Evolutionary conservation across 2,113 vertebrate genomes (phyloP), one percentile per base, ranked within the genome.

Genomic region (Euleptes europaea): DNA sequence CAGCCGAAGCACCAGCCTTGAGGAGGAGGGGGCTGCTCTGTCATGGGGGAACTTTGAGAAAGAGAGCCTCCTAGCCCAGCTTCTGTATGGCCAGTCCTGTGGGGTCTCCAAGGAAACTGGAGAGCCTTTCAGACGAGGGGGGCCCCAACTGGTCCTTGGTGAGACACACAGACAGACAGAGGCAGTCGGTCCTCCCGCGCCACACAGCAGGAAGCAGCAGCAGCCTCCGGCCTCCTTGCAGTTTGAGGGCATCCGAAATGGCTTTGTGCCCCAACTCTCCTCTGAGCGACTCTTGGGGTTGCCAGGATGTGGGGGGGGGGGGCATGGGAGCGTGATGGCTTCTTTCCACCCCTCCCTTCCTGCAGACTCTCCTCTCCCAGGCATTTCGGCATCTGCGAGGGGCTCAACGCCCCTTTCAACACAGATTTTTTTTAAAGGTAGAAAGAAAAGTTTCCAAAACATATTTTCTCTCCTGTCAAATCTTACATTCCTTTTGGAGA

Each of bases 391-490:
- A 84, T 86, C 88, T 92, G 89, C 0, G 3, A 31, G 83, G 80
- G 90, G 84, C 88, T 79, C 89, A 1, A 82, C 3, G 69, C 2
- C 74, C 89, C 69, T 1, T 90, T 90, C 87, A 17, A 85, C 0
- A 38, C 90, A 76, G 90, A 90, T 94, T 94, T 91, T 94, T 91
- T 60, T 14, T 60, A 89, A 94, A 93, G 87, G 91, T 85, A 93
- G 91, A 93, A 92, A 91, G 90, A 71, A 75, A 81, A 89, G 86
- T 93, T 94, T 94, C 89, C 90, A 86, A 92, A 89, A 91, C 89
- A 92, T 89, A 86, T 94, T 93, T 82, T 57, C 92, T 94, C 88
- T 86, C 88, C 87, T 88, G 13, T 94, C 93, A 91, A 92, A 91
- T 76, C 1, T 89, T 9, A 84, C 88, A 84, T 86, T 85, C 23